phyloP scores from a whole-genome alignment of 2,888 invertebrate genomes.

The Charanyca ferruginea region DNA sequence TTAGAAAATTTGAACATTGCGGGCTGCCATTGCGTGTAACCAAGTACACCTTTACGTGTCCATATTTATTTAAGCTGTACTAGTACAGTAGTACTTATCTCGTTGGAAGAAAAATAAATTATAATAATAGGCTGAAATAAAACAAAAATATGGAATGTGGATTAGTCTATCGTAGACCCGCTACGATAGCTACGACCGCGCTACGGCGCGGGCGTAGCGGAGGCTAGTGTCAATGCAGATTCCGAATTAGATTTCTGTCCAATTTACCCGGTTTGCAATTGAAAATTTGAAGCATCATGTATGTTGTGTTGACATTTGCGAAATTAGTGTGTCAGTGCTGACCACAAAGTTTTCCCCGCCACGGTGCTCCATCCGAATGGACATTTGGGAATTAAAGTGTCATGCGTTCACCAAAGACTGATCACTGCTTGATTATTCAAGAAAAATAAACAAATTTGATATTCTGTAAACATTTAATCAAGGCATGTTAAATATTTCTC shows the following conservation, averaged over 20 bases:
- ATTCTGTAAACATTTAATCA: neutral
- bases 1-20: no score
- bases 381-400: slow-evolving; percentile 6
- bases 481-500: neutral
- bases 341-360: neutral
- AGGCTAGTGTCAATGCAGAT: neutral
- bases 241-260: neutral
- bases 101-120: no score
- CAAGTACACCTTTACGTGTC: no score
- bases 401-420: neutral
- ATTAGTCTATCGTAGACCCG: slow-evolving; percentile 4
- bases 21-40: no score
- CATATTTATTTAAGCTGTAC: no score
- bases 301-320: slow-evolving; percentile 7
- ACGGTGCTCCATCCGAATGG: neutral
- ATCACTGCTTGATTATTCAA: neutral
- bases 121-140: neutral
- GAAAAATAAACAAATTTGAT: no score
- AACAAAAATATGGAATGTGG: neutral
- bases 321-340: slow-evolving; percentile 6
- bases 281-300: neutral
- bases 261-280: slow-evolving; percentile 3
- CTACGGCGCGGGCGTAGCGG: slow-evolving; percentile 49
- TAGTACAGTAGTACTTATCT: no score
- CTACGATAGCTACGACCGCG: slow-evolving; percentile 17